Base-by-base conservation (phyloP, 2,113 vertebrate genomes). In the Phoenicopterus ruber region DNA sequence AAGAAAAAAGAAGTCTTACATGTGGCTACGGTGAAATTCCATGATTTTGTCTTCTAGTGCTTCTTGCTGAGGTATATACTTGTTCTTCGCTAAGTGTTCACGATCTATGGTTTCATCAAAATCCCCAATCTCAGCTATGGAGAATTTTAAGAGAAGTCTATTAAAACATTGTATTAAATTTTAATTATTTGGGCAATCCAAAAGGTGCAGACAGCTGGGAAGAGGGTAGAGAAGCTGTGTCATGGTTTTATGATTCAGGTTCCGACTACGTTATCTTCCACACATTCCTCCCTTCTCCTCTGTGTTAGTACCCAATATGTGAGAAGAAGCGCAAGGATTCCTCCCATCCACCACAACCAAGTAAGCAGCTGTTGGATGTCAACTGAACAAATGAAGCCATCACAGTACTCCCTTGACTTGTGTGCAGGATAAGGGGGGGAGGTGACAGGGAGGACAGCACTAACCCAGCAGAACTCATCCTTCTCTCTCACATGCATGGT, bases 1-100 rank as follows among this genome's bases (percentile, higher is more conserved):
- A 86, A 63, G 58, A 83, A 9, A 7, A 26, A 46, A 80, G 38
- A 86, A 6, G 5, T 12, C 99, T 99, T 98, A 99, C 99, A 98
- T 97, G 94, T 99, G 99, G 93, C 98, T 99, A 44, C 98, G 99
- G 96, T 99, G 99, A 97, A 99, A 99, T 92, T 99, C 99, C 98
- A 99, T 98, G 58, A 99, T 99, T 96, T 99, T 99, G 96, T 99
- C 99, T 96, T 99, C 99, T 94, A 99, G 98, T 19, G 98, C 98
- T 95, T 99, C 99, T 96, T 99, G 99, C 89, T 99, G 99, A 94
- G 99, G 99, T 98, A 99, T 98, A 97, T 99, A 99, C 96, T 99
- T 99, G 97, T 99, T 99, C 97, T 99, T 99, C 50, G 98, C 98
- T 97, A 99, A 99, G 96, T 99, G 99, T 97, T 99, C 99, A 88